These are phyloP conservation scores for Ormyrus labotus DNA, from an alignment of 2,888 invertebrate genomes.

Conservation along the genomic window DNA sequence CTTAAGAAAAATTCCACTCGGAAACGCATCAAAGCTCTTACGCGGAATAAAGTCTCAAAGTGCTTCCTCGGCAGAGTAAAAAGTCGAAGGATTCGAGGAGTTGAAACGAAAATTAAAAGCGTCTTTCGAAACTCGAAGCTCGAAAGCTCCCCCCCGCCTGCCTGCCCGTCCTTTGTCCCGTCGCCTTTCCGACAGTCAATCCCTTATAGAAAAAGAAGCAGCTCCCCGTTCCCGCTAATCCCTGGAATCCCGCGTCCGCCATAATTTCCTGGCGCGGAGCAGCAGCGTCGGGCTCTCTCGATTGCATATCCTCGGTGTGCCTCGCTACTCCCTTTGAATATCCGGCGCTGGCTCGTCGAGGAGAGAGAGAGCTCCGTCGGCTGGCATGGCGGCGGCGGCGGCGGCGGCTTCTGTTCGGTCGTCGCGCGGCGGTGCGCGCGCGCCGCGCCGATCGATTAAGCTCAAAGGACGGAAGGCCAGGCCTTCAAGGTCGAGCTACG, in stretches of 20 bases:
- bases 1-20: too few relatives aligned
- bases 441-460: constrained; percentile 56
- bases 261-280: constrained; percentile 22
- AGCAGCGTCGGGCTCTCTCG: background rate
- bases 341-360: background rate
- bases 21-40: too few relatives aligned
- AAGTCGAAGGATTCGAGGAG: too few relatives aligned
- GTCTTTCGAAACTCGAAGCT: too few relatives aligned
- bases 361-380: background rate
- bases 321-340: constrained; percentile 20
- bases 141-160: too few relatives aligned
- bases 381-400: constrained; percentile 3
- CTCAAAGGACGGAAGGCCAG: constrained; percentile 58
- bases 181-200: too few relatives aligned
- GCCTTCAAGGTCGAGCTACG: constrained; percentile 57
- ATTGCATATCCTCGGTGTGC: too few relatives aligned
- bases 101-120: too few relatives aligned
- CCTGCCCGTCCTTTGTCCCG: too few relatives aligned
- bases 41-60: too few relatives aligned
- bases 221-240: background rate
- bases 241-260: background rate
- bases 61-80: too few relatives aligned
- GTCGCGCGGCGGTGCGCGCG: constrained; percentile 29
- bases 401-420: constrained; percentile 6
- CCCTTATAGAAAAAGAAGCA: too few relatives aligned